Base-by-base conservation (phyloP, 2,888 invertebrate genomes). In the Nomada ferruginata region DNA sequence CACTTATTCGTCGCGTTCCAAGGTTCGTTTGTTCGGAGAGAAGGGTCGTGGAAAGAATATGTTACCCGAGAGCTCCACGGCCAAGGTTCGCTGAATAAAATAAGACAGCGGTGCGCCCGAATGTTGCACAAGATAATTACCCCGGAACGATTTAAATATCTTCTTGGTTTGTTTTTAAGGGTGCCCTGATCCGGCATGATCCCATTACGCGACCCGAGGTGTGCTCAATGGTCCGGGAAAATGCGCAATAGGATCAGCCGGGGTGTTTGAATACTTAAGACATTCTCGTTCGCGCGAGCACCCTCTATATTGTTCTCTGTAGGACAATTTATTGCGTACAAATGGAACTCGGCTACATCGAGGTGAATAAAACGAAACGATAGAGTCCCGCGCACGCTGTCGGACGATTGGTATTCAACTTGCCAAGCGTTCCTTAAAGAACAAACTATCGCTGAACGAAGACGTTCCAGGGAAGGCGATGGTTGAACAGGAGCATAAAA, bases 101-200 rank as follows among this genome's bases (percentile, higher is more conserved):
- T 18, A 36, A 2, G 44, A 5, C 1, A 26, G 13, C n/a, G n/a
- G 50, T 10, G 13, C 15, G 29, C 2, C 5, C 1, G 26, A 13
- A n/a, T 3, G 29, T 50, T 52, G 15, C n/a, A 29, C 53, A 53
- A 36, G 53, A 10, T 23, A 20, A 65, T 73, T 57, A 66, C 15
- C 72, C 44, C 10, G 65, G 26, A 20, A 18, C 52, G 52, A 29
- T 65, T 65, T 65, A 52, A 52, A 29, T 20, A 36, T 52, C 52
- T 26, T 3, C n/a, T 65, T 2, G 2, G 50, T 13, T 11, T 29
- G 29, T 52, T 52, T 20, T 50, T 2, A n/a, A 50, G 65, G 15
- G n/a, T 5, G n/a, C 65, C 29, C 20, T 52, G 18, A 65, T 52
- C 52, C 29, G 5, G 15, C 4, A 15, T 65, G 50, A 65, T 65